phyloP scores from a whole-genome alignment of 2,113 vertebrate genomes.

The Lutjanus erythropterus region DNA sequence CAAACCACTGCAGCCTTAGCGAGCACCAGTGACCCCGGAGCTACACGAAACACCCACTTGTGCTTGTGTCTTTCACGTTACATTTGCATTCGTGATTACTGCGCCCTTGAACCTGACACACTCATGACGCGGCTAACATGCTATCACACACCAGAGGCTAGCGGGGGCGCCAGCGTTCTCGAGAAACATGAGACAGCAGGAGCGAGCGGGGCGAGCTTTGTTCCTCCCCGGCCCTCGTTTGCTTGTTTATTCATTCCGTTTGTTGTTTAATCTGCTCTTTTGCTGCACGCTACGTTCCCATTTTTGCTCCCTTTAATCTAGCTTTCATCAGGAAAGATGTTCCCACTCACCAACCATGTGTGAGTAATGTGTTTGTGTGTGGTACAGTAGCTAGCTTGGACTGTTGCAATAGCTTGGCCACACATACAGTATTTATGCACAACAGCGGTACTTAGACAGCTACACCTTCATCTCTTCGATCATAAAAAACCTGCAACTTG shows the following conservation, averaged over 20 bases:
- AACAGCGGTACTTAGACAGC: neutral
- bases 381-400: conserved; percentile 4
- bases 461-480: neutral
- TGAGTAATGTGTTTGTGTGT: conserved; percentile 43
- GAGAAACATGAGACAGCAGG: neutral
- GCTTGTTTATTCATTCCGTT: conserved; percentile 55
- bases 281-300: conserved; percentile 30
- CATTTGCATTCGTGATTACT: conserved; percentile 39
- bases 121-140: conserved; percentile 18
- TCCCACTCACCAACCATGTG: conserved; percentile 24
- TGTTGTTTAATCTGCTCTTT: conserved; percentile 64
- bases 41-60: conserved; percentile 59
- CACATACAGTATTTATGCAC: conserved; percentile 25
- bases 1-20: conserved; percentile 23
- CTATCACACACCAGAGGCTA: conserved; percentile 33
- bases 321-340: conserved; percentile 32
- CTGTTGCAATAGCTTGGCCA: conserved; percentile 23
- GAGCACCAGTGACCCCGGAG: conserved; percentile 21
- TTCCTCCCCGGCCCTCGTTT: conserved; percentile 39
- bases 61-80: conserved; percentile 28
- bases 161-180: conserved; percentile 2
- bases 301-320: conserved; percentile 56
- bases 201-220: conserved; percentile 1
- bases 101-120: conserved; percentile 36
- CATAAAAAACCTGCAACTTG: conserved; percentile 4